Evolutionary conservation across 2,888 invertebrate species (phyloP).

Genomic region (Drosophila prolongata): DNA sequence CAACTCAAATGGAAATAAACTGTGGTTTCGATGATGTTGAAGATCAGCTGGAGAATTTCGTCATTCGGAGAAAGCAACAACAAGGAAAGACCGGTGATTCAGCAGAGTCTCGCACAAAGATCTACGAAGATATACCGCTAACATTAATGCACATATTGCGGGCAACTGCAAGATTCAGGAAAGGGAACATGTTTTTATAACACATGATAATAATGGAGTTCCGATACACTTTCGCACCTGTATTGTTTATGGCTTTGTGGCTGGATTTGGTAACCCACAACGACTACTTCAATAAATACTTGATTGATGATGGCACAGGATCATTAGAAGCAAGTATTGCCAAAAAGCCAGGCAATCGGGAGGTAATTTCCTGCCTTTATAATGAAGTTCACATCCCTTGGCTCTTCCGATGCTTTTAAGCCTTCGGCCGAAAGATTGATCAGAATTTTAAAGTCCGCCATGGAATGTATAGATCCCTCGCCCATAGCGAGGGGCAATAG

Average conservation of each 20-base stretch:
- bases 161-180: constrained; percentile 15
- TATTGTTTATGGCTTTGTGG: constrained; percentile 65
- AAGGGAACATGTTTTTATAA: constrained; percentile 20
- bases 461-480: constrained; percentile 52
- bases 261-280: constrained; percentile 42
- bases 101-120: constrained; percentile 13
- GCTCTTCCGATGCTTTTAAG: background rate
- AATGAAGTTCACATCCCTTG: constrained; percentile 50
- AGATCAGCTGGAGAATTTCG: constrained; percentile 57
- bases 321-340: constrained; percentile 52
- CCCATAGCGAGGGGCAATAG: constrained; percentile 57
- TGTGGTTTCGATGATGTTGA: constrained; percentile 55
- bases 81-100: background rate
- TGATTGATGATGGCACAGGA: constrained; percentile 72
- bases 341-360: constrained; percentile 22
- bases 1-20: background rate
- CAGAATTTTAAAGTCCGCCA: constrained; percentile 52
- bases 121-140: constrained; percentile 59
- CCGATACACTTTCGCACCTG: constrained; percentile 57
- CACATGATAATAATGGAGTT: constrained; percentile 1
- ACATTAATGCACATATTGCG: constrained; percentile 51
- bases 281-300: constrained; percentile 52
- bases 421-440: constrained; percentile 46
- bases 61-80: constrained; percentile 52
- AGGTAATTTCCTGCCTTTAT: constrained; percentile 46